A percentile compares a stretch with the other conserved stretches of the same genome.
Conservation (phyloP, 2,113 vertebrate species). For the Bufo bufo region DNA sequence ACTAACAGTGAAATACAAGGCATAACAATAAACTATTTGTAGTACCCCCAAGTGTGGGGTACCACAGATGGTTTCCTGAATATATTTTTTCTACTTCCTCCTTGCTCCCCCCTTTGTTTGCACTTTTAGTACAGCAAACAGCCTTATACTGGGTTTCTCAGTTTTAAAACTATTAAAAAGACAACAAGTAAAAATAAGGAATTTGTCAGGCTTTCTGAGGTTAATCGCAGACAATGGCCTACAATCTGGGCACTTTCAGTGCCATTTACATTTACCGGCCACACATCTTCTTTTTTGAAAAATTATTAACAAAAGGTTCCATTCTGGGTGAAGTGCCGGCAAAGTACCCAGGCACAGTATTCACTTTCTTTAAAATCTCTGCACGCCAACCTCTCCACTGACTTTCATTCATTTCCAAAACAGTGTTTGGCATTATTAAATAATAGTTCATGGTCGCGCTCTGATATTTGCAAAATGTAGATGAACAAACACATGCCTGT, state of each 20-base stretch:
- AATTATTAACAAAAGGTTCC: background rate
- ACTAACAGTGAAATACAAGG: too few relatives aligned
- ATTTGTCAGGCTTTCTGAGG: background rate
- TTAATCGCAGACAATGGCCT: background rate
- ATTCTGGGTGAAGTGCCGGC: too few relatives aligned
- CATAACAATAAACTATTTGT: too few relatives aligned
- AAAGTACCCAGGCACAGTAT: background rate
- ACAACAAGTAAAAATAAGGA: background rate
- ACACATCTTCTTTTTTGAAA: background rate
- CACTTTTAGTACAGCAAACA: too few relatives aligned
- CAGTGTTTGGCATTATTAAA: conserved; percentile 48
- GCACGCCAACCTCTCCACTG: background rate
- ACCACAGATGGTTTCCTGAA: too few relatives aligned
- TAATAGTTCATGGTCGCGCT: conserved; percentile 33
- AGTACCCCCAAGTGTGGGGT: too few relatives aligned
- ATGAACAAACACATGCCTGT: conserved; percentile 41
- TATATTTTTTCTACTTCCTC: too few relatives aligned
- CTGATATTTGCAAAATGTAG: conserved; percentile 54
- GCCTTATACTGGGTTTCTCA: too few relatives aligned
- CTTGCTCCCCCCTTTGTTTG: too few relatives aligned
- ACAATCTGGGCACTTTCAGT: background rate
- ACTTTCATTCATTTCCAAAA: conserved; percentile 34
- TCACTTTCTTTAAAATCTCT: background rate
- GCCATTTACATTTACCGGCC: background rate
- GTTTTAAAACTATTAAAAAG: too few relatives aligned